phyloP scores from a whole-genome alignment of 1,140 invertebrate genomes.

The Luehdorfia chinensis region DNA sequence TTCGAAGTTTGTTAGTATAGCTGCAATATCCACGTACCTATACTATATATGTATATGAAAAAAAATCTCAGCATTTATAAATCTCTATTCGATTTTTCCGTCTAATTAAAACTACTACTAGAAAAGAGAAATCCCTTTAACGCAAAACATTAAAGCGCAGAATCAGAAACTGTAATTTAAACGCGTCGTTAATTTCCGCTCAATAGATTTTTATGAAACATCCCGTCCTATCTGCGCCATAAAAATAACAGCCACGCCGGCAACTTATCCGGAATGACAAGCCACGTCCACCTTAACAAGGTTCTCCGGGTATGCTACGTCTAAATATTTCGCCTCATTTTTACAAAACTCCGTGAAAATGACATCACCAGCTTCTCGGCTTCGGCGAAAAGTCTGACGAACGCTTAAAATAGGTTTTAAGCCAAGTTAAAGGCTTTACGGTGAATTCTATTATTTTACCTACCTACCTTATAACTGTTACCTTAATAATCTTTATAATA shows the following conservation, averaged over 20 bases:
- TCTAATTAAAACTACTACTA: constrained; percentile 2
- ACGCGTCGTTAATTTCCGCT: constrained; percentile 16
- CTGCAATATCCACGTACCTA: no score
- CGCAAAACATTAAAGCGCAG: neutral
- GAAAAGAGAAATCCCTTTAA: constrained; percentile 1
- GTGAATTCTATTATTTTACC: no score
- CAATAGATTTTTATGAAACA: constrained; percentile 17
- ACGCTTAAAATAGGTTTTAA: no score
- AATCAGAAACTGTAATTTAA: constrained; percentile 9
- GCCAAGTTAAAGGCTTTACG: no score
- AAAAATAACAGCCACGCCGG: neutral
- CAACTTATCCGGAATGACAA: neutral
- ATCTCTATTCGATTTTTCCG: no score
- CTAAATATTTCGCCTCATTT: constrained; percentile 4
- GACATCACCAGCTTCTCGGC: neutral
- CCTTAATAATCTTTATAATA: no score
- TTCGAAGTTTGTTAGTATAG: no score
- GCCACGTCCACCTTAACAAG: constrained; percentile 3
- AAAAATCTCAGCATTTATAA: no score
- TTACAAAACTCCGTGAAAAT: neutral
- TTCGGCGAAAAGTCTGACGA: neutral
- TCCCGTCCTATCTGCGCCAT: constrained; percentile 5
- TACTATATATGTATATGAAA: no score
- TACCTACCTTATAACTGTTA: no score
- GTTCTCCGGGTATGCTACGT: neutral